A percentile compares a stretch with the other conserved stretches of the same genome.
Evolutionary conservation across 2,797 vertebrate genomes (phyloP).

Genomic region (Champsocephalus esox): DNA sequence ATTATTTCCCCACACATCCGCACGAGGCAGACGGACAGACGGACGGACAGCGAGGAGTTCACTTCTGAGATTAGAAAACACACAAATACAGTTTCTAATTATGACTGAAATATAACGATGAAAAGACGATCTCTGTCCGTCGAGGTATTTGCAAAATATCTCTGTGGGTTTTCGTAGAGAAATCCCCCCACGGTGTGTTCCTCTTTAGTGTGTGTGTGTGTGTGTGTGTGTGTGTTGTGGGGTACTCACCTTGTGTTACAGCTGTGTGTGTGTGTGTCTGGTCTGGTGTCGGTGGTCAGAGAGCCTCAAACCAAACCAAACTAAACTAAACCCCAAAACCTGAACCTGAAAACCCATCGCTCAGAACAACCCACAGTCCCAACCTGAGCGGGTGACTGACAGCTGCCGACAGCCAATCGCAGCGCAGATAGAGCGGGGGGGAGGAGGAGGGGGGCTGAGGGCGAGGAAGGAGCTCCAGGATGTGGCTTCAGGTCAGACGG

Average conservation of each 20-base stretch:
- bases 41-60: background rate
- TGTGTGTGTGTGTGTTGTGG: slow-evolving; percentile 19
- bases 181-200: background rate
- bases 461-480: slow-evolving; percentile 62
- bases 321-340: slow-evolving; percentile 73
- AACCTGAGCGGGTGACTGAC: slow-evolving; percentile 58
- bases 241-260: slow-evolving; percentile 64
- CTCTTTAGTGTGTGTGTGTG: slow-evolving; percentile 15
- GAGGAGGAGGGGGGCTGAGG: slow-evolving; percentile 20
- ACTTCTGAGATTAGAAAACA: background rate
- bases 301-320: slow-evolving; percentile 61
- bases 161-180: background rate
- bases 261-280: slow-evolving; percentile 32
- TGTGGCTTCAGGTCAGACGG: slow-evolving; percentile 65
- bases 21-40: no score
- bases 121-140: background rate
- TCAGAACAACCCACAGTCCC: slow-evolving; percentile 59
- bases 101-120: background rate
- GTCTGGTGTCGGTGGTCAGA: slow-evolving; percentile 66
- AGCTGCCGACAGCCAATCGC: slow-evolving; percentile 56
- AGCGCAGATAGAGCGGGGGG: background rate
- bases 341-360: slow-evolving; percentile 31
- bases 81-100: background rate
- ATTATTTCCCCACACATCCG: rapidly evolving
- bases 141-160: background rate